Base-by-base conservation (phyloP, 2,113 vertebrate species). In the Eira barbara region DNA sequence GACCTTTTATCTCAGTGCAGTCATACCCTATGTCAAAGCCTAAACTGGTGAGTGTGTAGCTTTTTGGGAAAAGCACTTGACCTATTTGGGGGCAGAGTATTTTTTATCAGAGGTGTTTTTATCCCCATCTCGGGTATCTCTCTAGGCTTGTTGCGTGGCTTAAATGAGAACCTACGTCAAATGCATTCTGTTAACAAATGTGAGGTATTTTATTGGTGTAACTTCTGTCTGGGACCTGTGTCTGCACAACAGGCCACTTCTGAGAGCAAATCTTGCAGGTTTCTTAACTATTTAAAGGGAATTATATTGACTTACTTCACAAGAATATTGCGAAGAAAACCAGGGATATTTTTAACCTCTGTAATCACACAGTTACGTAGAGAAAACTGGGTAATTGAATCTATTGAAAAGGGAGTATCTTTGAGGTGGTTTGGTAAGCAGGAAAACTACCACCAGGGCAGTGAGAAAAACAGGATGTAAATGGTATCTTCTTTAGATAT, bases 251-350 rank as follows among this genome's bases (percentile, higher is more conserved):
- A 79, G 74, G 18, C 23, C 69, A 29, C 78, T 87, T 87, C 49
- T 11, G 63, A 89, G 52, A 83, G 45, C 11, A 25, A 81, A 80
- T 95, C 81, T 69, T 79, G 18, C 49, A 91, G 36, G 31, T 80
- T 87, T 96, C 42, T 85, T 93, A 92, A 83, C 25, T 52, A n/a
- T 59, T 49, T 80, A 84, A 84, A 95, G 42, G 76, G 34, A 87
- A 39, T 20, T 47, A 31, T 36, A 36, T 47, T 36, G 47, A 90
- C 57, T 87, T 83, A 76, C 34, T 95, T 95, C 78, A 63, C 23
- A 55, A 71, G 87, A 39, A 73, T 11, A 13, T 73, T 59, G 5
- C 84, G 65, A 86, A 93, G 81, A 90, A 96, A 87, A 89, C 52
- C 57, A 55, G 7, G 45, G 45, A 36, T 74, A 69, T 69, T 92